Evolutionary conservation across 2,797 vertebrate genomes (phyloP).

Genomic region (Sibirionetta formosa): DNA sequence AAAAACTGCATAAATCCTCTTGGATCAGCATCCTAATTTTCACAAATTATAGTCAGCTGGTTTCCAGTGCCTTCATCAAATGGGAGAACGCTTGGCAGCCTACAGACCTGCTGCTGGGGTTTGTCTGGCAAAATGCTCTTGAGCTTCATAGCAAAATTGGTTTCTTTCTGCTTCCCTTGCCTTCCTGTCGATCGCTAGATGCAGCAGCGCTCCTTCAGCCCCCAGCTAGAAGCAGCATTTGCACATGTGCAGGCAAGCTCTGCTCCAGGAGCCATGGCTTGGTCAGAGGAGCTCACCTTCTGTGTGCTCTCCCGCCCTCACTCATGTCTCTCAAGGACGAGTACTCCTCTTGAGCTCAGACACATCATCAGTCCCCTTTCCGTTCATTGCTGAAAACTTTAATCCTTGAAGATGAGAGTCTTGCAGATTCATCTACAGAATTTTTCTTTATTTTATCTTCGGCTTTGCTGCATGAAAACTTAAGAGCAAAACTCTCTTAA

Average conservation of each 20-base stretch:
- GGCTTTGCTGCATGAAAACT: not conserved
- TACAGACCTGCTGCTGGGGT: not conserved
- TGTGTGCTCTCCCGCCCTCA: not conserved
- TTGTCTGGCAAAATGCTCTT: not conserved
- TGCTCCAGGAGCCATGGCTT: not conserved
- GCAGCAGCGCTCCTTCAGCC: not conserved
- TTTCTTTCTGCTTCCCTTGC: not conserved
- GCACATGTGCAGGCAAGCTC: not conserved
- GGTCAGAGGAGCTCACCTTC: not conserved
- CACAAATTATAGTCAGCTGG: conserved; percentile 54
- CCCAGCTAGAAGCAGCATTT: not conserved
- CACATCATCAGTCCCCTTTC: not conserved
- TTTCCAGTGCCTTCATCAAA: conserved; percentile 52
- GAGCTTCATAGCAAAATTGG: not conserved
- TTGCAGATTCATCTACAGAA: not conserved
- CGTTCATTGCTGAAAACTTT: not conserved
- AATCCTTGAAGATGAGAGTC: not conserved
- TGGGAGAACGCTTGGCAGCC: conserved; percentile 29
- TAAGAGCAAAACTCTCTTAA: not conserved
- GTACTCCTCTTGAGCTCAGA: not conserved
- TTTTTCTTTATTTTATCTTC: not conserved
- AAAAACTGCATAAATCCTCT: not conserved
- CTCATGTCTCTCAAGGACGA: not conserved
- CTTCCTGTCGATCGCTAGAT: not conserved
- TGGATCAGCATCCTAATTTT: conserved; percentile 46